A percentile compares a stretch with the other conserved stretches of the same genome.
These are phyloP conservation scores for Bombus confusus DNA, from an alignment of 1,140 invertebrate species.

Conservation along the genomic window DNA sequence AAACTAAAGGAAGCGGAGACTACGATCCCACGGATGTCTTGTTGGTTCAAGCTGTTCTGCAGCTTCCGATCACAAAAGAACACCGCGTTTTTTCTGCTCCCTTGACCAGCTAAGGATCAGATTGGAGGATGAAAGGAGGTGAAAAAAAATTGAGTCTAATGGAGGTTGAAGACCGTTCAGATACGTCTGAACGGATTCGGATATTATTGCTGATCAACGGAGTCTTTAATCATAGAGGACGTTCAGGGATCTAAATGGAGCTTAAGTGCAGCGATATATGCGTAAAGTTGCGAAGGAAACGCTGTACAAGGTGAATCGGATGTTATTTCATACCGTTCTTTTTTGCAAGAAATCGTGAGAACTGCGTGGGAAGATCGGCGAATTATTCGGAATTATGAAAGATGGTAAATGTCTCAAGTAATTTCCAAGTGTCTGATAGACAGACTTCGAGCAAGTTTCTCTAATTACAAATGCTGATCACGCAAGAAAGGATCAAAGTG, in stretches of 20 bases:
- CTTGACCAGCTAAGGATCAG: not conserved
- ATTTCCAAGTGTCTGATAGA: too few relatives aligned
- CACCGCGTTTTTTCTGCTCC: not conserved
- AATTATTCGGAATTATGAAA: too few relatives aligned
- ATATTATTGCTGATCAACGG: not conserved
- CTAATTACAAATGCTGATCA: too few relatives aligned
- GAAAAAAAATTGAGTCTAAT: not conserved
- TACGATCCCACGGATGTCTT: too few relatives aligned
- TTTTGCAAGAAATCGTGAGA: too few relatives aligned
- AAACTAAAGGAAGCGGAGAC: too few relatives aligned
- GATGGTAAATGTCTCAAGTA: too few relatives aligned
- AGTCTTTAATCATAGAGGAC: not conserved
- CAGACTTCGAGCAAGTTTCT: too few relatives aligned
- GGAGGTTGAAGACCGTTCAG: slow-evolving; percentile 8
- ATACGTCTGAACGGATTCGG: not conserved
- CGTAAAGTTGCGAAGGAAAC: not conserved
- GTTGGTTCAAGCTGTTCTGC: too few relatives aligned
- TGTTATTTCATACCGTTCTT: not conserved
- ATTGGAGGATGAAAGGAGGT: not conserved
- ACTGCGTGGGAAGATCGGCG: too few relatives aligned
- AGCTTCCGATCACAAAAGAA: not conserved
- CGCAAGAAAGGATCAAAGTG: too few relatives aligned
- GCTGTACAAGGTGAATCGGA: not conserved
- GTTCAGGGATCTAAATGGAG: not conserved
- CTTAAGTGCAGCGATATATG: not conserved